Evolutionary conservation across 2,888 invertebrate species (phyloP), one percentile per base, ranked within the genome.

Genomic region (Cyclophora albipunctata): DNA sequence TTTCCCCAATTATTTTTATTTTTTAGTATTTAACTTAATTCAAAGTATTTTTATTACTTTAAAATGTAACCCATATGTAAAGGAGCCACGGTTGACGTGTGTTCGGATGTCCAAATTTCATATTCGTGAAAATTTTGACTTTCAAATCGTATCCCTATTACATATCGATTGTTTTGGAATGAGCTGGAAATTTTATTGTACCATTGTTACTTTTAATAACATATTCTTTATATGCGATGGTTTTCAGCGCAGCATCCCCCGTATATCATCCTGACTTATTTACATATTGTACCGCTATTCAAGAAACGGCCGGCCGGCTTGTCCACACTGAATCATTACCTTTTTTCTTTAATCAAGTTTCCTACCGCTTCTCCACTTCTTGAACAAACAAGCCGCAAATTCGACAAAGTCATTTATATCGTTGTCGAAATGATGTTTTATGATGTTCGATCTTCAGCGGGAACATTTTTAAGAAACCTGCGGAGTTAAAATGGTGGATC

Each of bases 241-340:
- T 70, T 71, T 69, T 70, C 67, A 59, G 66, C 63, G 67, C 67
- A 64, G 62, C 20, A 71, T 70, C 68, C 62, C 63, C 58, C 66
- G 70, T 71, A 71, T 72, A 72, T 73, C 73, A 74, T 75, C 75
- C 73, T 61, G 61, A 62, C 65, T 67, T 69, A 82, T 84, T 84
- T 83, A 75, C 79, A 84, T 84, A 81, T 69, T 71, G 72, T 83
- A 81, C 84, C 84, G 85, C 82, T 85, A 84, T 78, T 70, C 79
- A 74, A 72, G 76, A 71, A 73, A 77, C 66, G 70, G 64, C 64
- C 53, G 63, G 60, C 65, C 64, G 73, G 71, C 76, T 69, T 72
- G 78, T 74, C 72, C 66, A 60, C 72, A 66, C 69, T 71, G 76
- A 77, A 80, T 80, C 75, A 78, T 81, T 76, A 75, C 66, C 66